A percentile compares a stretch with the other conserved stretches of the same genome.
phyloP scores from a whole-genome alignment of 2,888 invertebrate genomes.

The Geophilus truncorum region DNA sequence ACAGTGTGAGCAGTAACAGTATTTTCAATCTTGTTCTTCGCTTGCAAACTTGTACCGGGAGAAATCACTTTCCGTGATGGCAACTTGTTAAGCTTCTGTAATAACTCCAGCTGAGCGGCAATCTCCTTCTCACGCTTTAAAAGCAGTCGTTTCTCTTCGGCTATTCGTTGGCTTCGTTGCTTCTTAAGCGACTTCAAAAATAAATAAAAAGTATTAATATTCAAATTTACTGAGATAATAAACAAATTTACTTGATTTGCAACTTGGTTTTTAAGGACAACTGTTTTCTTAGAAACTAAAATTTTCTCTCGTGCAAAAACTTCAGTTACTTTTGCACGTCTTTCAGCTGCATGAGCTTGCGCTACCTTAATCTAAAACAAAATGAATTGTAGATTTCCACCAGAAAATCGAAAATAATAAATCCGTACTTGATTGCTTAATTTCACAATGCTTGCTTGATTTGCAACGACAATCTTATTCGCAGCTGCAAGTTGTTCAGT shows the following conservation, averaged over 20 bases:
- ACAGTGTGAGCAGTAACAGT: neutral
- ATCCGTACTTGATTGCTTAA: neutral
- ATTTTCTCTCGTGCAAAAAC: neutral
- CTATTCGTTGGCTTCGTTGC: neutral
- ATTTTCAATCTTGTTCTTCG: neutral
- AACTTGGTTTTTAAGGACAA: neutral
- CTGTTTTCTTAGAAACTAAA: neutral
- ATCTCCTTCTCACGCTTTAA: slow-evolving; percentile 34
- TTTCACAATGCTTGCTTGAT: slow-evolving; percentile 20
- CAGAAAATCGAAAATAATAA: no score
- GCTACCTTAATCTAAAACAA: neutral
- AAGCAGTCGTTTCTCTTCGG: slow-evolving; percentile 32
- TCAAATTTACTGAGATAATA: neutral
- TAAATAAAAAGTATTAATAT: neutral
- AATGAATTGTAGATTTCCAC: no score
- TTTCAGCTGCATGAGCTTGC: neutral
- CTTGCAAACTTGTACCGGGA: neutral
- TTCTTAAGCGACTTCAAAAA: neutral
- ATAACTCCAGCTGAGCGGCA: slow-evolving; percentile 30
- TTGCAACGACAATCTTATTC: slow-evolving; percentile 30
- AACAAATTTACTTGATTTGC: neutral
- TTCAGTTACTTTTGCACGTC: neutral
- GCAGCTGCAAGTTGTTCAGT: slow-evolving; percentile 32
- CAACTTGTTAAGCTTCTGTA: neutral
- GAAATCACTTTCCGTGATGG: neutral